Evolutionary conservation across 1,140 invertebrate species (phyloP), one percentile per base, ranked within the genome.

Genomic region (Leguminivora glycinivorella): DNA sequence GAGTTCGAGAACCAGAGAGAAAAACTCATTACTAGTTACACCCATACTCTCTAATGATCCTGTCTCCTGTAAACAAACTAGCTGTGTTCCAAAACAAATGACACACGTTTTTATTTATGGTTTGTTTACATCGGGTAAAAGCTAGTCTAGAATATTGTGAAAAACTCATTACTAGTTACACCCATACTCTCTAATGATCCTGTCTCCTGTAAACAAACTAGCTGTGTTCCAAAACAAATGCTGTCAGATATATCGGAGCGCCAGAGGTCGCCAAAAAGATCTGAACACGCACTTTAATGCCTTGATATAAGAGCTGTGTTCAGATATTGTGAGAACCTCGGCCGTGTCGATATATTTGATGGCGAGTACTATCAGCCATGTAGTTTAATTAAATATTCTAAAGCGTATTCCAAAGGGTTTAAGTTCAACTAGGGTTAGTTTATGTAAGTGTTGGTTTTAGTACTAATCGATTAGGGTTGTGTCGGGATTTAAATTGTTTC

Each of bases 31-130:
- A 52, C 47, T 52, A 52, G 47, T 58, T 63, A 63, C 25, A 60
- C 56, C 56, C 56, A 60, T 60, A 47, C 68, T 71, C 68, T 71
- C 67, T 76, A 81, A 79, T 75, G 74, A 79, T 75, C 75, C 68
- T 77, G 75, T 74, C 77, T 74, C 70, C 69, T 72, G 71, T 74
- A 72, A 73, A 78, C 71, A 75, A 78, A 80, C 69, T 63, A 63
- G 58, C 25, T 25, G 58, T 17, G 58, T 63, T 63, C 3, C n/a
- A 14, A 63, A 63, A 63, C 34, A 63, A 63, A 63, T 31, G 58
- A 63, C 26, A 63, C 26, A 17, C 25, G 25, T 29, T 63, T 29
- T 63, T 63, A 25, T 63, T 63, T 63, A 63, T 63, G 25, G 58
- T 63, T 63, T 63, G 58, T 63, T 29, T 63, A 63, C 58, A 5